phyloP scores from a whole-genome alignment of 1,140 invertebrate species.

The Lithobius niger region DNA sequence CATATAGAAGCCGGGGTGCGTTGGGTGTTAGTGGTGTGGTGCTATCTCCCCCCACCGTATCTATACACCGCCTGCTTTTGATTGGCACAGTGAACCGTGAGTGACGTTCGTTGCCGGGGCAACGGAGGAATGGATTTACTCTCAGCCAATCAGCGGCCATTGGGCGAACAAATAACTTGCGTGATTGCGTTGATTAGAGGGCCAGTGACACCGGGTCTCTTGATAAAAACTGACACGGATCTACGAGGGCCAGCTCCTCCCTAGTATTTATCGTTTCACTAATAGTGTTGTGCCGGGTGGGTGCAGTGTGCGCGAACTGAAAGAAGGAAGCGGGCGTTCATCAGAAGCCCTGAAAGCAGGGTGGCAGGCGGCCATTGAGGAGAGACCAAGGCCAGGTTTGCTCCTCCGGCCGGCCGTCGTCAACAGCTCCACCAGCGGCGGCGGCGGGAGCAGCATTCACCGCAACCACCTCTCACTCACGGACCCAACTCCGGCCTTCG shows the following conservation, averaged over 20 bases:
- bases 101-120: conserved; percentile 7
- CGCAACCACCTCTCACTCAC: not conserved
- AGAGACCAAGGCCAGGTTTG: not conserved
- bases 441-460: not conserved
- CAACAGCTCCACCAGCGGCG: not conserved
- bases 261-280: conserved; percentile 7
- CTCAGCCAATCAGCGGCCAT: conserved; percentile 8
- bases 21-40: too few species aligned
- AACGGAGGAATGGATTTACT: not conserved
- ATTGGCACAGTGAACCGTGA: conserved; percentile 10
- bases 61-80: too few species aligned
- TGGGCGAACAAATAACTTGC: conserved; percentile 11
- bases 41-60: too few species aligned
- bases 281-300: not conserved
- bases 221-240: conserved; percentile 15
- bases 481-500: not conserved
- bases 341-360: not conserved
- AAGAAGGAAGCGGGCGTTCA: not conserved
- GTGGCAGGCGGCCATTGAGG: not conserved
- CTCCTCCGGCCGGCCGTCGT: not conserved
- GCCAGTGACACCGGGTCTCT: conserved; percentile 14
- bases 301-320: not conserved
- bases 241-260: conserved; percentile 10
- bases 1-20: too few species aligned
- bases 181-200: conserved; percentile 14